These are phyloP conservation scores for Hippocampus barbouri DNA, from an alignment of 2,113 vertebrate species.

Conservation along the genomic window DNA sequence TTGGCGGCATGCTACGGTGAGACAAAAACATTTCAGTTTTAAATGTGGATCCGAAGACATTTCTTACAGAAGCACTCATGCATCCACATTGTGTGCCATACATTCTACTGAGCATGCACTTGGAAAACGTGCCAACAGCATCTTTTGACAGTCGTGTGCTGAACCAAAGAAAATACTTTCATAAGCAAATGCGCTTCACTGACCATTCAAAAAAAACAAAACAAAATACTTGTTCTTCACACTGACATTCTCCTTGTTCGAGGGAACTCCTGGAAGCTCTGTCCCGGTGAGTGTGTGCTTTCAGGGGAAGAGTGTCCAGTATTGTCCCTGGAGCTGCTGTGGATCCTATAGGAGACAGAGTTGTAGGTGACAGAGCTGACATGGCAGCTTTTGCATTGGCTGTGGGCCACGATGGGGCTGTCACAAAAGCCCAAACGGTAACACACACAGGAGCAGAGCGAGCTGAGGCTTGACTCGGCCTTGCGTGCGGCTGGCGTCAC, in stretches of 20 bases:
- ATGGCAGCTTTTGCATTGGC: slow-evolving; percentile 71
- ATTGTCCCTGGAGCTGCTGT: slow-evolving; percentile 77
- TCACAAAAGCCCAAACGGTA: slow-evolving; percentile 74
- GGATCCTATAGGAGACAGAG: slow-evolving; percentile 80
- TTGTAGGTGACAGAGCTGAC: slow-evolving; percentile 81
- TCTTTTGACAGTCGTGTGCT: slow-evolving; percentile 2
- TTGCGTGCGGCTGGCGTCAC: slow-evolving; percentile 30
- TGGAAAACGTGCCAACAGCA: slow-evolving; percentile 43
- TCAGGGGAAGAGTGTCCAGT: slow-evolving; percentile 79
- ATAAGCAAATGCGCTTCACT: slow-evolving; percentile 22
- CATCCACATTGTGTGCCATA: slow-evolving; percentile 36
- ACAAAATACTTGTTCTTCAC: slow-evolving; percentile 45
- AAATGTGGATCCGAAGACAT: slow-evolving; percentile 29
- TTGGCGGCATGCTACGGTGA: neutral
- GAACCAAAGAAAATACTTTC: slow-evolving; percentile 12
- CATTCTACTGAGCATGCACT: slow-evolving; percentile 52
- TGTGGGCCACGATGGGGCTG: slow-evolving; percentile 68
- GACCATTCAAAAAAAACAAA: slow-evolving; percentile 23
- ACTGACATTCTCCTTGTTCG: slow-evolving; percentile 81
- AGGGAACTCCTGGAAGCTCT: slow-evolving; percentile 64
- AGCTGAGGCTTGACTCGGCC: slow-evolving; percentile 61
- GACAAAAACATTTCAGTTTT: neutral
- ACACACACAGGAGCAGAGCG: slow-evolving; percentile 82
- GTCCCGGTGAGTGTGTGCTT: slow-evolving; percentile 75
- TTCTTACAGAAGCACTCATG: slow-evolving; percentile 32